These are phyloP conservation scores for Conus betulinus DNA, from an alignment of 1,140 invertebrate genomes.

Conservation along the genomic window DNA sequence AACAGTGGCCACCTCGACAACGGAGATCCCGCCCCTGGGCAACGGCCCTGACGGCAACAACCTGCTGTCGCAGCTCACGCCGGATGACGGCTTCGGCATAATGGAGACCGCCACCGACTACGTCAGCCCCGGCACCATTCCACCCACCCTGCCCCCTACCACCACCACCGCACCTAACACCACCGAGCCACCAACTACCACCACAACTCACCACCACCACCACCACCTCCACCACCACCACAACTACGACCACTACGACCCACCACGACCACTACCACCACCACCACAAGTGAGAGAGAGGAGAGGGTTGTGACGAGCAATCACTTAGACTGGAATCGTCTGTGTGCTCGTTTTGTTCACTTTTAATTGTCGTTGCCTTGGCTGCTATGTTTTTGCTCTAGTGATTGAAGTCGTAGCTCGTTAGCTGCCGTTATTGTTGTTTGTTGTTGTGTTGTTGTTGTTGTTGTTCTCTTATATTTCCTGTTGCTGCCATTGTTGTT, in stretches of 20 bases:
- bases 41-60: background rate
- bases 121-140: background rate
- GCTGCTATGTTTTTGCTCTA: background rate
- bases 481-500: too few species aligned
- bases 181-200: background rate
- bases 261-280: background rate
- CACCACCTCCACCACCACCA: background rate
- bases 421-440: background rate
- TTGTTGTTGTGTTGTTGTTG: too few species aligned
- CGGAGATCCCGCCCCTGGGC: background rate
- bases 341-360: too few species aligned
- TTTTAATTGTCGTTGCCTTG: too few species aligned
- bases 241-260: background rate
- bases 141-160: background rate
- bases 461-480: too few species aligned
- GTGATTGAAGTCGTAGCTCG: background rate
- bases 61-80: slow-evolving; percentile 1
- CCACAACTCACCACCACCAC: background rate
- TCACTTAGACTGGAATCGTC: background rate
- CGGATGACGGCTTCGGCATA: background rate
- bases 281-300: background rate
- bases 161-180: background rate
- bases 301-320: background rate
- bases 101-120: background rate
- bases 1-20: background rate